Evolutionary conservation across 37 sponge, comb jelly and placozoan species (phyloP), one percentile per base, ranked within the genome.

Genomic region (Cliona cf. orientalis): DNA sequence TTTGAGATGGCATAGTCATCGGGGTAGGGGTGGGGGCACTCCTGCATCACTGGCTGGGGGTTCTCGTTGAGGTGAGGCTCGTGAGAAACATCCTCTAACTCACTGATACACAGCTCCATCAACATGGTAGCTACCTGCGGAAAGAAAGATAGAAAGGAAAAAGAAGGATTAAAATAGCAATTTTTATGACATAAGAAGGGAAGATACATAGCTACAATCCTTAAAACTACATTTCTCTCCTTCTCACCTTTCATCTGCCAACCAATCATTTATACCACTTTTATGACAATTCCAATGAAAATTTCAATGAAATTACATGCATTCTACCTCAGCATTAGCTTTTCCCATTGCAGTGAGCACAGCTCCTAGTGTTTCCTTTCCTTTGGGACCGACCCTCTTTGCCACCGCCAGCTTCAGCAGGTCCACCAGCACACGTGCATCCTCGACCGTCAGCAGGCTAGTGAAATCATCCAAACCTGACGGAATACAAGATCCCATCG

Each of bases 401-500:
- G 86, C 91, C 33, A 95, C 98, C 59, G 98, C 98, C 33, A 97
- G 89, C 68, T 95, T 97, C 39, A 97, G 87, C 76, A 97, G 72
- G 81, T 95, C 93, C 59, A 97, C 94, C 84, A 97, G 72, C 38
- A 93, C 84, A 23, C 93, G 71, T 5, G 91, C 91, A 81, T 95
- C 93, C 59, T 86, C 95, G 23, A 80, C 89, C n/a, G 86, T 86
- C 83, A 97, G 71, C 42, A 90, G 66, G n/a, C 55, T 46, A 11
- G 86, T 87, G 68, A 93, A 93, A 26, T 76, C 69, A 41, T 89
- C 84, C 80, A 91, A 40, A 4, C 67, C 76, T n/a, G 63, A 35
- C 21, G 75, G 66, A 5, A 72, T 35, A 28, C 25, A 19, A 39
- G 26, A 58, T 23, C 14, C 25, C 41, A 23, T 45, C 19, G 1